Evolutionary conservation across 2,797 vertebrate species (phyloP), one percentile per base, ranked within the genome.

Genomic region (Sebastes steindachneri): DNA sequence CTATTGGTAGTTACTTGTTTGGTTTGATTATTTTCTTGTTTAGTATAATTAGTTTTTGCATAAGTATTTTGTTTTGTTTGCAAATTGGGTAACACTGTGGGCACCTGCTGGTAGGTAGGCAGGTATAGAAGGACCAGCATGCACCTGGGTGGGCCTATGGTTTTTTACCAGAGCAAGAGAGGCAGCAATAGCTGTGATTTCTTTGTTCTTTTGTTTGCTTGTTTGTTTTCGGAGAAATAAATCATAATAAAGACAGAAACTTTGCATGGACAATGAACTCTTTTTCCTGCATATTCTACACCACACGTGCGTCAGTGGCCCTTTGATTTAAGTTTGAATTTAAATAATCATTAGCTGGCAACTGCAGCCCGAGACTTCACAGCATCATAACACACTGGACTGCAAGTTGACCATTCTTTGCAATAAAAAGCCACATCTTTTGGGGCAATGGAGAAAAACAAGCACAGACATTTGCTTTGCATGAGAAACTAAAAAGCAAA

Each of bases 401-500:
- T 8, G 0, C 2, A 45, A 58, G 60, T 25, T 9, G 7, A 55
- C 19, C 57, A 26, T 54, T 83, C 28, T 64, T 28, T 48, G 33
- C 14, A 57, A 51, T 65, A 19, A 64, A 73, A 74, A 74, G 28
- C 53, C 51, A 73, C 54, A 71, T 53, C 4, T 41, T 67, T 77
- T n/a, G 8, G 15, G 14, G 29, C 19, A 41, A 33, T 3, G 1
- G 26, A 31, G 17, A 51, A 64, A 79, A 62, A 73, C 33, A 83
- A 23, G 9, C 11, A 68, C 48, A 68, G 55, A 63, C 23, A 25
- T 53, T 51, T 57, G 26, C 41, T 31, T 63, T 37, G 66, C 65
- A 55, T n/a, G 21, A 57, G n/a, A 58, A 79, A 62, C 51, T 41
- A 23, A 62, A 78, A 74, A 37, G 5, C 23, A 73, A 71, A 70